These are phyloP conservation scores for Apodemus sylvaticus DNA, from an alignment of 2,113 vertebrate species.

Conservation along the genomic window DNA sequence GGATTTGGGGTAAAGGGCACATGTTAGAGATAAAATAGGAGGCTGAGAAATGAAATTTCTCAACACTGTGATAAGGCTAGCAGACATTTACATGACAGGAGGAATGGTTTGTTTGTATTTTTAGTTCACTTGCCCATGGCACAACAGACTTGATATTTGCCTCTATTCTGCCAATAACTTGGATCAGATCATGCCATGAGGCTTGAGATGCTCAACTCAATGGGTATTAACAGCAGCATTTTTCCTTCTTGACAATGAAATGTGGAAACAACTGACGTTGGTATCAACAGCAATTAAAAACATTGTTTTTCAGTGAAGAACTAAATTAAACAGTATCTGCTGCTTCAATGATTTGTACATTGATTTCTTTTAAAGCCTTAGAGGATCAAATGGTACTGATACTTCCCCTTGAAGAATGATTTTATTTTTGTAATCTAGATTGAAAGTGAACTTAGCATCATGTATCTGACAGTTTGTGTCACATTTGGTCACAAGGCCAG, in stretches of 20 bases:
- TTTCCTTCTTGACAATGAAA: background rate
- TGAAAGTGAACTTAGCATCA: background rate
- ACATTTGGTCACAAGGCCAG: background rate
- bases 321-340: background rate
- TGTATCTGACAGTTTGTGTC: background rate
- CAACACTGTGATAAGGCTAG: background rate
- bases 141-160: background rate
- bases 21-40: background rate
- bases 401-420: background rate
- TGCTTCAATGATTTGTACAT: background rate
- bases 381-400: background rate
- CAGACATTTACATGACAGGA: background rate
- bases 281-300: background rate
- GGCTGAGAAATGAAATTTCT: background rate
- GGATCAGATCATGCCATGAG: background rate
- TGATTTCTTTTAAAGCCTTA: slow-evolving; percentile 17
- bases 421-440: background rate
- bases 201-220: background rate
- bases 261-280: background rate
- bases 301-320: background rate
- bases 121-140: background rate
- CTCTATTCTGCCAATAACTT: background rate
- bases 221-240: background rate
- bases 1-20: background rate
- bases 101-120: background rate